These are phyloP conservation scores for Myopa testacea DNA, from an alignment of 2,888 invertebrate species.

Conservation along the genomic window DNA sequence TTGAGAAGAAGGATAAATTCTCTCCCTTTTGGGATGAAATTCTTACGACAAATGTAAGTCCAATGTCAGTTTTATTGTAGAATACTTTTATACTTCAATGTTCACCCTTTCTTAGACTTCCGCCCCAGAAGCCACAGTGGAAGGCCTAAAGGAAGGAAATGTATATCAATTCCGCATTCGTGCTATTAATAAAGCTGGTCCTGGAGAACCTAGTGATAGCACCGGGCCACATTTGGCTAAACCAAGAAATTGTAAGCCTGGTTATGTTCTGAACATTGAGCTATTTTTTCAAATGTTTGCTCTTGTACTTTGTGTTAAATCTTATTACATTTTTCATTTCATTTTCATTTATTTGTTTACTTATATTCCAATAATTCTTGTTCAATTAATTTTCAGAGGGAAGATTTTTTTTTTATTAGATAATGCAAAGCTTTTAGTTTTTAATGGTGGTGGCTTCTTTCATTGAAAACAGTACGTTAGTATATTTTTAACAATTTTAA, in stretches of 20 bases:
- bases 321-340: background rate
- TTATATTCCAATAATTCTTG: background rate
- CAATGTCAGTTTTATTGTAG: background rate
- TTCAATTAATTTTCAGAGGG: background rate
- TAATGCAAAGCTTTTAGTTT: slow-evolving; percentile 44
- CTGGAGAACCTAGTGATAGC: slow-evolving; percentile 89
- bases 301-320: slow-evolving; percentile 15
- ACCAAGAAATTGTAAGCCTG: slow-evolving; percentile 80
- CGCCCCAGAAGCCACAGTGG: slow-evolving; percentile 83
- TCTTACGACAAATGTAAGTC: slow-evolving; percentile 62
- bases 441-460: background rate
- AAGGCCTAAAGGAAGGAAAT: slow-evolving; percentile 89
- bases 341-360: background rate
- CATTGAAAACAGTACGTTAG: background rate
- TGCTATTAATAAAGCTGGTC: slow-evolving; percentile 95
- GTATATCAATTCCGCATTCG: slow-evolving; percentile 95
- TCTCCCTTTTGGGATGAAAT: slow-evolving; percentile 90
- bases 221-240: slow-evolving; percentile 90
- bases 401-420: background rate
- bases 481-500: background rate
- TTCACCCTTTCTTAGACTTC: slow-evolving; percentile 71
- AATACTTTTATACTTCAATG: slow-evolving; percentile 7
- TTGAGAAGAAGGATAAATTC: slow-evolving; percentile 90
- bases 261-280: background rate
- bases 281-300: slow-evolving; percentile 10